Evolutionary conservation across 2,113 vertebrate species (phyloP).

Genomic region (Poecile atricapillus): DNA sequence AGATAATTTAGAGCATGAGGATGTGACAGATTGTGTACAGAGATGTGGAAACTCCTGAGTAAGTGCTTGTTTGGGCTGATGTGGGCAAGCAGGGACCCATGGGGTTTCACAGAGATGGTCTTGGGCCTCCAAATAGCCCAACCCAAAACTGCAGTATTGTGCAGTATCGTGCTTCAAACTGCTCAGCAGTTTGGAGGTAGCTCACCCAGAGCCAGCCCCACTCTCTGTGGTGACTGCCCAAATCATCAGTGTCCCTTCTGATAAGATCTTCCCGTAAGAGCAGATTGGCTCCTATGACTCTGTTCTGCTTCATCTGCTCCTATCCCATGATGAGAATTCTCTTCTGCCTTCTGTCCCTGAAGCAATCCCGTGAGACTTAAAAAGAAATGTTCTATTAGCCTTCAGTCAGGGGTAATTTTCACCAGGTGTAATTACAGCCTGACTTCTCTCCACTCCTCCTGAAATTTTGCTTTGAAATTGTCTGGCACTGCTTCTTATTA

Average conservation of each 20-base stretch:
- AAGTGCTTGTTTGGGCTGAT: neutral
- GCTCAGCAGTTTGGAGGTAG: neutral
- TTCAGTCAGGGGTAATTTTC: neutral
- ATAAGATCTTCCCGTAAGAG: neutral
- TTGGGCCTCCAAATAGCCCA: neutral
- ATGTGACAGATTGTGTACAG: neutral
- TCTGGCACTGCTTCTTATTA: neutral
- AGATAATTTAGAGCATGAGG: neutral
- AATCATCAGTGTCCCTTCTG: neutral
- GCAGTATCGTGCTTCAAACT: neutral
- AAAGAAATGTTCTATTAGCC: neutral
- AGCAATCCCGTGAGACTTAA: neutral
- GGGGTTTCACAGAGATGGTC: neutral
- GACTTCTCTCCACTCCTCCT: neutral
- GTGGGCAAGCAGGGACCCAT: rapidly evolving
- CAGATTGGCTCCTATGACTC: neutral
- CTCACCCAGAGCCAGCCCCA: neutral
- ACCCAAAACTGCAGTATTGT: rapidly evolving
- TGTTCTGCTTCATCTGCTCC: neutral
- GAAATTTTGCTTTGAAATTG: constrained; percentile 7
- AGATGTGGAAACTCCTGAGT: neutral
- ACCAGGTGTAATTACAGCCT: constrained; percentile 35
- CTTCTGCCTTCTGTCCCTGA: neutral
- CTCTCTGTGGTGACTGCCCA: neutral
- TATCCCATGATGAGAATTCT: neutral